phyloP scores from a whole-genome alignment of 1,140 invertebrate genomes.

The Drosophila nigromelanica region DNA sequence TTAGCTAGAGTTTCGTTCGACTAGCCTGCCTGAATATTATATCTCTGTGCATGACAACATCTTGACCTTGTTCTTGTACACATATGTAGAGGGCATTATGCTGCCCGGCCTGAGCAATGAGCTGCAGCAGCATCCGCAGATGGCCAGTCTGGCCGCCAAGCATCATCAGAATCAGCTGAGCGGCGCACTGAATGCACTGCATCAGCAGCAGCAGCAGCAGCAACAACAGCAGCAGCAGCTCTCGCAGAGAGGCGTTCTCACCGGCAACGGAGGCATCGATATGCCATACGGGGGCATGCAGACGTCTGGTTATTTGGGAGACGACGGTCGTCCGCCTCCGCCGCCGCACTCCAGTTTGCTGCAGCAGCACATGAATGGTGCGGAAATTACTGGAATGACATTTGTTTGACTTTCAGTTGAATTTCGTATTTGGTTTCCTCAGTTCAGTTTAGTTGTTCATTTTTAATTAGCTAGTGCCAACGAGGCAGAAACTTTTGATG shows the following conservation, averaged over 20 bases:
- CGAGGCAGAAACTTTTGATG: constrained; percentile 1
- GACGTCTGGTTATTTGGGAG: constrained; percentile 80
- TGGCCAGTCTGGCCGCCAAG: constrained; percentile 66
- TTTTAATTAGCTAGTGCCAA: not conserved
- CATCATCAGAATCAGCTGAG: constrained; percentile 78
- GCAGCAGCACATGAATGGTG: constrained; percentile 87
- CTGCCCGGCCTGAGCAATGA: constrained; percentile 69
- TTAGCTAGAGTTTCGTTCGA: not conserved
- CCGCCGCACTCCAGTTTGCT: constrained; percentile 90
- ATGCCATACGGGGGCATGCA: constrained; percentile 52
- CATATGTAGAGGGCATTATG: constrained; percentile 70
- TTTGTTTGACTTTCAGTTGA: constrained; percentile 20
- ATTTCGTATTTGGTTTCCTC: constrained; percentile 30
- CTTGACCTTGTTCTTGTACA: not conserved
- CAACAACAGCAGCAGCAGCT: no score
- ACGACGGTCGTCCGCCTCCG: constrained; percentile 87
- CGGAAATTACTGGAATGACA: constrained; percentile 49
- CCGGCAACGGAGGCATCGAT: constrained; percentile 75
- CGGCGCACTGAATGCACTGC: constrained; percentile 65
- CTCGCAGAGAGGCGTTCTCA: constrained; percentile 49
- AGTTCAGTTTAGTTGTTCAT: constrained; percentile 19
- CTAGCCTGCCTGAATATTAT: not conserved
- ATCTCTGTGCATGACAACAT: not conserved
- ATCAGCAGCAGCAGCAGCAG: constrained; percentile 52
- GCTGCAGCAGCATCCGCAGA: constrained; percentile 59